Base-by-base conservation (phyloP, 2,113 vertebrate species). In the Pimephales promelas region DNA sequence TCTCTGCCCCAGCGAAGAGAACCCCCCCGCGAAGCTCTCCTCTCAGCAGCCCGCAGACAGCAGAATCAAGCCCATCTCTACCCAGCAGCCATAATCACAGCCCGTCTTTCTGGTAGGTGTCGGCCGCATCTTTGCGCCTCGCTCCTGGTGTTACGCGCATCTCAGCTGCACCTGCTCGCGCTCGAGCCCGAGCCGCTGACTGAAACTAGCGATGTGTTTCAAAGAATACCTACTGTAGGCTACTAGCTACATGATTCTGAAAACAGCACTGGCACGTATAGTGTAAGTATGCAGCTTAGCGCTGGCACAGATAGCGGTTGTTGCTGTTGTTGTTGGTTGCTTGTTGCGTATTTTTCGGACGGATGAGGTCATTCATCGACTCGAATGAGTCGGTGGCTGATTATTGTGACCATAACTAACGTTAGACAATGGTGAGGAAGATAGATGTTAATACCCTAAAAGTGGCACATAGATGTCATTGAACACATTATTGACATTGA, bases 1-100 rank as follows among this genome's bases (percentile, higher is more conserved):
- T 56, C 28, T 85, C 78, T 86, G 62, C 31, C 78, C 59, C 49
- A 61, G 85, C 87, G 88, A 83, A 10, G 61, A 77, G 83, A 56
- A 47, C 28, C 28, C 73, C 47, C 43, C 36, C 89, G 87, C 87
- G 18, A 26, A 70, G 7, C 64, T 79, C 43, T 79, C 59, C 61
- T 64, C 43, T 49, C 59, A 31, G 6, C 31, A 70, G 8, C 47
- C 26, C 20, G 10, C 62, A 56, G 49, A 71, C 79, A 56, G 47
- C 79, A 40, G 28, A 81, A 71, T 2, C 64, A 20, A 34, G 10
- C 11, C 57, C 9, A 5, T 10, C 28, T 24, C 11, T 22, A 16
- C 61, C 36, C 28, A 34, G 11, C 47, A 70, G 79, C 54, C 64
- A 40, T 16, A 47, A n/a, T 14, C 18, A 36, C 47, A 40, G 47